phyloP scores from a whole-genome alignment of 2,113 vertebrate species.

The Crotalus horridus region DNA sequence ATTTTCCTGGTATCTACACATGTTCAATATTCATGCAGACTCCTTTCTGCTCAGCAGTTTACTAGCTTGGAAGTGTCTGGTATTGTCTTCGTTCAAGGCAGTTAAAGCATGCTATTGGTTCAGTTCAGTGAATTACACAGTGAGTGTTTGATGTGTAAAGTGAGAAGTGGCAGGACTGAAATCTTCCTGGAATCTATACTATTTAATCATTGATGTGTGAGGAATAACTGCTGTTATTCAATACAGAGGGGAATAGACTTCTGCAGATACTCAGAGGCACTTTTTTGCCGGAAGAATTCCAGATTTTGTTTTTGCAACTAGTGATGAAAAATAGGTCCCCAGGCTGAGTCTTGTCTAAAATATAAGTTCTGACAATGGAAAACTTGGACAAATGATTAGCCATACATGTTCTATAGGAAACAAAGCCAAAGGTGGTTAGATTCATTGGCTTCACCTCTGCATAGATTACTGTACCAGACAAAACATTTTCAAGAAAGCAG shows the following conservation, averaged over 20 bases:
- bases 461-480: not conserved
- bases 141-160: not conserved
- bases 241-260: not conserved
- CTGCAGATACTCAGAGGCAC: not conserved
- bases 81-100: not conserved
- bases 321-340: not conserved
- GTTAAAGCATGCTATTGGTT: not conserved
- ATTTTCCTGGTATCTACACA: not conserved
- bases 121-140: not conserved
- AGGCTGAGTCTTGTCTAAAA: not conserved
- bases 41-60: not conserved
- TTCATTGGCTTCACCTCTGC: not conserved
- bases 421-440: slow-evolving; percentile 3
- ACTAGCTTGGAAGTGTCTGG: not conserved
- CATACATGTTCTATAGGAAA: slow-evolving; percentile 19
- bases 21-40: not conserved
- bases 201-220: not conserved
- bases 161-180: not conserved
- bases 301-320: not conserved
- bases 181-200: not conserved
- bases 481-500: slow-evolving; percentile 17
- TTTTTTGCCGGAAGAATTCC: not conserved
- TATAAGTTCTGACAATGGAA: not conserved
- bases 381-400: slow-evolving; percentile 10
- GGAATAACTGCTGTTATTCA: not conserved